Evolutionary conservation across 1,140 invertebrate species (phyloP), one percentile per base, ranked within the genome.

Genomic region (Pantala flavescens): DNA sequence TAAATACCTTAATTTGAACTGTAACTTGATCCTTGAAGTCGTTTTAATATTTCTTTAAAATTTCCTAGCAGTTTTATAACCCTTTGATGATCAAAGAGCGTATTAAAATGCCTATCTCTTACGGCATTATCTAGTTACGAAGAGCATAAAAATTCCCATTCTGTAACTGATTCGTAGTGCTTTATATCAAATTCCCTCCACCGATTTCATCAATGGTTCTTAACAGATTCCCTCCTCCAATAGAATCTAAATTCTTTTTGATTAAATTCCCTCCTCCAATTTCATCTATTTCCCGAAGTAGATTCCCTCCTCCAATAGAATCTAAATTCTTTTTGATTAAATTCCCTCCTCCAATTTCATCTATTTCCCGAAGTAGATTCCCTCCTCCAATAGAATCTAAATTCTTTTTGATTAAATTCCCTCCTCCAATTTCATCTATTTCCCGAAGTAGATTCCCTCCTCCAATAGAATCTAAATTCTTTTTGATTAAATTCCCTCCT

Each of bases 261-360:
- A 83, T 79, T 11, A 84, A 79, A 76, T 85, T 84, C 3, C 81
- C 82, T 19, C 83, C 84, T 23, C 84, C 84, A 23, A 85, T 77
- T 0, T 82, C 81, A 77, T 85, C 83, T 36, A 86, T 78, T 74
- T 81, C 80, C 10, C 84, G 78, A 10, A 85, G 80, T 7, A 85
- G 78, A 75, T 81, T 79, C 16, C 79, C 81, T n/a, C 83, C 83
- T 3, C 83, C 83, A 23, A 83, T 78, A 2, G 82, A 81, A 76
- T 84, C 83, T 16, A 84, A 76, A n/a, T 76, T 77, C 24, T 73
- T 76, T 36, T 36, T 36, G 10, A 81, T 36, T 19, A 81, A 75
- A 24, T 80, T 79, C 0, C 79, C 81, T 11, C 80, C 78, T 0
- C 79, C 79, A n/a, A 79, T 75, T 19, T 42, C n/a, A 70, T 78